Percentiles rank a stretch among this genome's conserved stretches.
Conservation (phyloP, 2,888 invertebrate genomes). For the Hirudinaria manillensis region DNA sequence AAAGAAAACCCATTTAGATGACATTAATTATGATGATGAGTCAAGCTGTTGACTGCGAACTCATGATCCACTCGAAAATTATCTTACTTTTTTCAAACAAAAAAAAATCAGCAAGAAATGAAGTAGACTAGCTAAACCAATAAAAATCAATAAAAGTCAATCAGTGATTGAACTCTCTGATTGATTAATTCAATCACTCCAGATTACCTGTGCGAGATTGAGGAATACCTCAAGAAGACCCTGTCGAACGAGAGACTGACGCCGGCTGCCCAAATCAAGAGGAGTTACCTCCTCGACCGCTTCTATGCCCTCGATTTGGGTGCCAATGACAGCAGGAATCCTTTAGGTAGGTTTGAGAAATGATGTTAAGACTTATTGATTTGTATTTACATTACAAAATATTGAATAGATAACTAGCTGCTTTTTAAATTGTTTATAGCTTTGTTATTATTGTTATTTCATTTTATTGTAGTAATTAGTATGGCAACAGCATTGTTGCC, state of each 20-base stretch:
- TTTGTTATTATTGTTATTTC: not conserved
- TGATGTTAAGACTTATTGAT: not conserved
- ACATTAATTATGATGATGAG: too few relatives aligned
- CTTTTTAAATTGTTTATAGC: not conserved
- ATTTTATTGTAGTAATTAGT: too few relatives aligned
- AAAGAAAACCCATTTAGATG: too few relatives aligned
- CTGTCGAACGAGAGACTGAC: not conserved
- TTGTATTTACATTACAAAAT: not conserved
- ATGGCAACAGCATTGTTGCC: too few relatives aligned
- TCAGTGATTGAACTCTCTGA: too few relatives aligned
- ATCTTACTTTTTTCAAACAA: too few relatives aligned
- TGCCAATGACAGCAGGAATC: not conserved
- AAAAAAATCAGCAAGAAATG: too few relatives aligned
- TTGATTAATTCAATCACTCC: not conserved
- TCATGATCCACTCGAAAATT: too few relatives aligned
- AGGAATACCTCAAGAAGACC: not conserved
- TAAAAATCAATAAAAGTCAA: too few relatives aligned
- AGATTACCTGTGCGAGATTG: not conserved
- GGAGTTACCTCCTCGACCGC: not conserved
- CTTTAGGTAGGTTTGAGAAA: not conserved
- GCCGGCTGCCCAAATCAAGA: not conserved
- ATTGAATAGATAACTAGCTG: too few relatives aligned
- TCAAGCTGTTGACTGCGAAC: too few relatives aligned
- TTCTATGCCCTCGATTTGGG: constrained; percentile 2
- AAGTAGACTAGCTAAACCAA: too few relatives aligned